These are phyloP conservation scores for Nymphicus hollandicus DNA, from an alignment of 2,113 vertebrate genomes.

Conservation along the genomic window DNA sequence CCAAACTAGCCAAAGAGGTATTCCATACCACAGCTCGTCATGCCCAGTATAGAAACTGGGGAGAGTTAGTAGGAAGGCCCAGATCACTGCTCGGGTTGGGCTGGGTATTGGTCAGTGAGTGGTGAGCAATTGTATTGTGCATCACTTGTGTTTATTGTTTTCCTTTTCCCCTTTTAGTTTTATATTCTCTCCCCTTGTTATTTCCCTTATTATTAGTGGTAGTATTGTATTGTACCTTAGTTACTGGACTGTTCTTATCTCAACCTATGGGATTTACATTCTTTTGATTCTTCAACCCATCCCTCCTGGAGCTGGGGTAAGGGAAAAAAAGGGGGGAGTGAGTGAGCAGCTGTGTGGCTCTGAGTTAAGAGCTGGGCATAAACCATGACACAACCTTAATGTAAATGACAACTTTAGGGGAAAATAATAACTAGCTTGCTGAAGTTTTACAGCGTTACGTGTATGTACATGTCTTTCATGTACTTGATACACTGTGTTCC, in stretches of 20 bases:
- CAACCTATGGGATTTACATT: background rate
- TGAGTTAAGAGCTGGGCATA: background rate
- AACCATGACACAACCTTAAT: background rate
- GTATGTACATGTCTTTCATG: background rate
- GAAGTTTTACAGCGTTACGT: background rate
- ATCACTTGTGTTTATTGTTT: background rate
- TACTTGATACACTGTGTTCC: background rate
- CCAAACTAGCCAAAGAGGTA: background rate
- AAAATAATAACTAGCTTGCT: background rate
- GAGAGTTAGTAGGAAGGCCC: background rate
- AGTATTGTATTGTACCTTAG: background rate
- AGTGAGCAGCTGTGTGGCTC: background rate
- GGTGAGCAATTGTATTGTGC: background rate
- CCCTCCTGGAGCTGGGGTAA: background rate
- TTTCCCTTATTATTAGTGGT: background rate
- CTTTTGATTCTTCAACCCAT: background rate
- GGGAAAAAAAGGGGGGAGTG: background rate
- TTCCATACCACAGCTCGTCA: background rate
- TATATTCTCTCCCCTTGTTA: background rate
- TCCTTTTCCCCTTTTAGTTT: background rate
- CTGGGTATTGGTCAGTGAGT: background rate
- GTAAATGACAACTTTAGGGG: background rate
- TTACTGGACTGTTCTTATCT: background rate
- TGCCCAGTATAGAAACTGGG: background rate
- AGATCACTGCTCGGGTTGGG: background rate